Evolutionary conservation across 1,140 invertebrate species (phyloP).

Genomic region (Micrasema longulum): DNA sequence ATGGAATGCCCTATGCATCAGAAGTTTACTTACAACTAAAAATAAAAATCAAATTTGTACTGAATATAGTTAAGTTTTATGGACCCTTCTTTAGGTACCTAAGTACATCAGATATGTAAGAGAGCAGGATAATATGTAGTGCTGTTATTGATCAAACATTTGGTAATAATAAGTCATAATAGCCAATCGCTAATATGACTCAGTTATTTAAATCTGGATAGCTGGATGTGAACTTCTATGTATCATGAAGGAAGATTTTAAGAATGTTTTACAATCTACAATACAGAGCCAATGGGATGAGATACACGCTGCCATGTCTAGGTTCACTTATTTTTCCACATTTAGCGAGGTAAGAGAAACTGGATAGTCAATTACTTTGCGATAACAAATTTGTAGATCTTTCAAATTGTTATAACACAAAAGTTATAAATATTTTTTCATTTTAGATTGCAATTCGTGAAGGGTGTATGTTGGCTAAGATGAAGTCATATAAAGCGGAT

Average conservation of each 20-base stretch:
- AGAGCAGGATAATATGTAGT: too few species aligned
- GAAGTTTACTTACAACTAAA: too few species aligned
- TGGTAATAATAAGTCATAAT: too few species aligned
- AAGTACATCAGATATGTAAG: too few species aligned
- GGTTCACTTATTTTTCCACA: conserved; percentile 74
- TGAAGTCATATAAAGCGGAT: conserved; percentile 68
- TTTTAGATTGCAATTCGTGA: conserved; percentile 68
- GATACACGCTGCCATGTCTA: conserved; percentile 69
- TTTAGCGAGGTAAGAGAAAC: conserved; percentile 66
- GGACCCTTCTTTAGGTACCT: too few species aligned
- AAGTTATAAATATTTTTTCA: neutral
- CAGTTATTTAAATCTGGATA: conserved; percentile 54
- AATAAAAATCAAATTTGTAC: too few species aligned
- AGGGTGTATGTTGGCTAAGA: conserved; percentile 74
- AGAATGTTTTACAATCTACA: conserved; percentile 67
- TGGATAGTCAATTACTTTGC: neutral
- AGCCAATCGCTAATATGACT: too few species aligned
- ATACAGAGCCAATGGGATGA: conserved; percentile 72
- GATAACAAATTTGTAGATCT: neutral
- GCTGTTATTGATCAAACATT: conserved; percentile 36
- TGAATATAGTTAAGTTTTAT: too few species aligned
- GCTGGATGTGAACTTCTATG: conserved; percentile 68
- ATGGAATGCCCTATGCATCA: too few species aligned
- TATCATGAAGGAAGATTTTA: conserved; percentile 69
- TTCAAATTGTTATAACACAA: too few species aligned